Base-by-base conservation (phyloP, 2,113 vertebrate species). In the Scomber scombrus region DNA sequence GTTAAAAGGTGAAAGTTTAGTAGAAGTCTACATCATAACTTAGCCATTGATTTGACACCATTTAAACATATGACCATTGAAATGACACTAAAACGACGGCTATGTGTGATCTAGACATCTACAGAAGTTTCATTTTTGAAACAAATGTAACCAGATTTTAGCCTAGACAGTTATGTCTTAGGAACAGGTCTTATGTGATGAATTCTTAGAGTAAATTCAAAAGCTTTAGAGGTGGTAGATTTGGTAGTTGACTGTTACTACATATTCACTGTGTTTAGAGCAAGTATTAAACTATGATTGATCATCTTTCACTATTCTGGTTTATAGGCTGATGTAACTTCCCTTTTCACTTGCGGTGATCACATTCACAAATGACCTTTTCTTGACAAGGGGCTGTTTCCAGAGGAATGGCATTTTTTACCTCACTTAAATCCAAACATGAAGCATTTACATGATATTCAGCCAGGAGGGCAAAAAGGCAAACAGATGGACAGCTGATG, bases 281-380 rank as follows among this genome's bases (percentile, higher is more conserved):
- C 23, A 23, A 23, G 23, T 23, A 1, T 23, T 23, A 23, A 23
- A 23, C 23, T 23, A 23, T 23, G 23, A 23, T 23, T 23, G 23
- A 23, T 23, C 23, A 23, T 23, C 23, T 23, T 76, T 88, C 84
- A 87, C 78, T 58, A 51, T 75, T 29, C 75, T 87, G 90, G 78
- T 84, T 67, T 70, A 78, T 63, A 45, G 62, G 73, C 68, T 93
- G 90, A 93, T 84, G 90, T 89, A 85, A 93, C 84, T 88, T 92
- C 81, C 85, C 69, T 63, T 88, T 90, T 82, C 69, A 73, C 21
- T 77, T 72, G 26, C 64, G 26, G 54, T 88, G 79, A 91, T 89
- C 82, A 73, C 83, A 85, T 89, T 91, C 69, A 71, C 76, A 87
- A 86, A 86, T 82, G 83, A 81, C 71, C 66, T 75, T 26, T 66